These are phyloP conservation scores for Halichoerus grypus DNA, from an alignment of 2,113 vertebrate genomes.

Conservation along the genomic window DNA sequence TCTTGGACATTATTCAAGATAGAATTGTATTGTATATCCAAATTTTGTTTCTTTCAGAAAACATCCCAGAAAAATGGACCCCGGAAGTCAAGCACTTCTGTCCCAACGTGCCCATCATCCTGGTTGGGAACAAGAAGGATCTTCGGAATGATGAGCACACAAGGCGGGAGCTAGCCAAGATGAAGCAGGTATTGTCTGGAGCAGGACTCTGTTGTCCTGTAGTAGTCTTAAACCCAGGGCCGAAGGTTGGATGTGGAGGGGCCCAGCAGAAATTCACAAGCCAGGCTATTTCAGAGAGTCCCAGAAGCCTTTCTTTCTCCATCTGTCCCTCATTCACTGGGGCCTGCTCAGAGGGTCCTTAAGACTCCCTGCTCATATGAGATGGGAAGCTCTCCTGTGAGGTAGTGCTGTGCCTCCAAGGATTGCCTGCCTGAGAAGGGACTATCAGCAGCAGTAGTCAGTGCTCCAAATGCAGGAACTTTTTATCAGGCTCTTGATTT, in stretches of 20 bases:
- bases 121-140: slow-evolving; percentile 99
- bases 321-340: neutral
- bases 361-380: neutral
- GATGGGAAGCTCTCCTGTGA: neutral
- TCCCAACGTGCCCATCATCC: slow-evolving; percentile 98
- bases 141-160: slow-evolving; percentile 99
- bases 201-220: neutral
- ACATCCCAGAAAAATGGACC: slow-evolving; percentile 99
- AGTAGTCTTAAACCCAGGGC: neutral
- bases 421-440: neutral
- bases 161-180: slow-evolving; percentile 97
- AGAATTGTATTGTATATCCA: neutral
- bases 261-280: neutral
- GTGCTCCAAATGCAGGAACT: neutral
- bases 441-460: neutral
- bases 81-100: slow-evolving; percentile 99
- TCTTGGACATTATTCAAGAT: neutral
- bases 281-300: neutral
- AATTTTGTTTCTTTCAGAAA: slow-evolving; percentile 89
- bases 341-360: neutral
- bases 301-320: neutral
- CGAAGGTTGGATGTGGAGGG: neutral
- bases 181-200: slow-evolving; percentile 94
- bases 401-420: neutral
- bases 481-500: neutral